These are phyloP conservation scores for Aphidius colemani DNA, from an alignment of 2,888 invertebrate species.

Conservation along the genomic window DNA sequence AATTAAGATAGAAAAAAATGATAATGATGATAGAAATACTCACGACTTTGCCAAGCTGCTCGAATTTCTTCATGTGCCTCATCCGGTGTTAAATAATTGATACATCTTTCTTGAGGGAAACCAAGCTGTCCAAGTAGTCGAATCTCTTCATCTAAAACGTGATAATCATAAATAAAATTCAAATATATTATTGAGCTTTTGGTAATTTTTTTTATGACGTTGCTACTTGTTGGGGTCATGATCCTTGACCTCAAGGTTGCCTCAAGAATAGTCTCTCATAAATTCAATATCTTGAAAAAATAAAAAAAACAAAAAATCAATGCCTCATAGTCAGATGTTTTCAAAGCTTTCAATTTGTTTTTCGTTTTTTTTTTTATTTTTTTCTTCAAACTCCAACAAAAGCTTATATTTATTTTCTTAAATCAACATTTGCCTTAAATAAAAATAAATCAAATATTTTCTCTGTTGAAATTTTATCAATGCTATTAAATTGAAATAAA, in stretches of 20 bases:
- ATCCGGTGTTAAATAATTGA: slow-evolving; percentile 78
- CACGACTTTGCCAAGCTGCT: slow-evolving; percentile 72
- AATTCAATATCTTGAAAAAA: not conserved
- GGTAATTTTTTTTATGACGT: not conserved
- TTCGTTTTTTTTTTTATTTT: too few relatives aligned
- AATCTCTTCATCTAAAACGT: slow-evolving; percentile 72
- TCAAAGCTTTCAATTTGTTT: too few relatives aligned
- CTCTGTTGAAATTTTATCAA: too few relatives aligned
- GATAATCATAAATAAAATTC: slow-evolving; percentile 2
- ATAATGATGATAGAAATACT: slow-evolving; percentile 39
- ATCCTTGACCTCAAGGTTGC: not conserved
- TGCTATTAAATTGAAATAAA: too few relatives aligned
- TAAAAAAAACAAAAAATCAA: too few relatives aligned
- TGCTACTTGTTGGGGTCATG: not conserved
- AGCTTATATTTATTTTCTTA: too few relatives aligned
- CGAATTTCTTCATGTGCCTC: slow-evolving; percentile 72
- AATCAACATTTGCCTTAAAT: too few relatives aligned
- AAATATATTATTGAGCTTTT: not conserved
- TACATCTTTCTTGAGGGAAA: slow-evolving; percentile 74
- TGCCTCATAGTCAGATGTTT: too few relatives aligned
- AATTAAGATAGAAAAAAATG: not conserved
- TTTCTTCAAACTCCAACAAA: too few relatives aligned
- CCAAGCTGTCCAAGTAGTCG: slow-evolving; percentile 69
- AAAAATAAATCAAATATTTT: too few relatives aligned
- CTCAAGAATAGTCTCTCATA: not conserved